Evolutionary conservation across 2,888 invertebrate species (phyloP).

Genomic region (Aproaerema taeniolella): DNA sequence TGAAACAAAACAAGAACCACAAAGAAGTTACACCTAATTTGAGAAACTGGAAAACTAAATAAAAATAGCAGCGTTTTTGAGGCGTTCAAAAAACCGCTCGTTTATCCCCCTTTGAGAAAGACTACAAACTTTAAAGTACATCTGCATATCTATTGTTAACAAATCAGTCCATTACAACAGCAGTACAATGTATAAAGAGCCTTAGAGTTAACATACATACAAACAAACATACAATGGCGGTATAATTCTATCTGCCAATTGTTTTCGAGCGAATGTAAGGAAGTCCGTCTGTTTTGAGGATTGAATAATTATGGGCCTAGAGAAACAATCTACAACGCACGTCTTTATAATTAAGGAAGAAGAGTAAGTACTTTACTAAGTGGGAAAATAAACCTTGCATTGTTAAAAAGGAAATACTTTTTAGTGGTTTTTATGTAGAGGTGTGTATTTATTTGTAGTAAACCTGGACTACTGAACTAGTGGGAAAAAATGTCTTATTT

Average conservation of each 20-base stretch:
- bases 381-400: constrained; percentile 4
- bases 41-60: too few relatives aligned
- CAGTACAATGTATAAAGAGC: too few relatives aligned
- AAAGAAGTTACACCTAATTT: too few relatives aligned
- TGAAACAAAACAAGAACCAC: too few relatives aligned
- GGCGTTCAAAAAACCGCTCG: constrained; percentile 2
- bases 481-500: too few relatives aligned
- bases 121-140: constrained; percentile 20
- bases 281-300: constrained; percentile 18
- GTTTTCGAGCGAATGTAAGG: constrained; percentile 31
- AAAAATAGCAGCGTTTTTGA: too few relatives aligned
- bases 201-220: too few relatives aligned
- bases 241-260: constrained; percentile 24
- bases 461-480: too few relatives aligned
- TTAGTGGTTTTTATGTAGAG: too few relatives aligned
- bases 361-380: neutral
- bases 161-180: constrained; percentile 24
- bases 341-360: too few relatives aligned
- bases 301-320: neutral
- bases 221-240: constrained; percentile 34
- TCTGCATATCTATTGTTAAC: constrained; percentile 32
- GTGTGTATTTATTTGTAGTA: too few relatives aligned
- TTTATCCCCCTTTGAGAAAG: constrained; percentile 7
- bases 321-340: too few relatives aligned
- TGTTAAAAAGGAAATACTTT: constrained; percentile 1